These are phyloP conservation scores for Fratercula arctica DNA, from an alignment of 2,797 vertebrate genomes.

Conservation along the genomic window DNA sequence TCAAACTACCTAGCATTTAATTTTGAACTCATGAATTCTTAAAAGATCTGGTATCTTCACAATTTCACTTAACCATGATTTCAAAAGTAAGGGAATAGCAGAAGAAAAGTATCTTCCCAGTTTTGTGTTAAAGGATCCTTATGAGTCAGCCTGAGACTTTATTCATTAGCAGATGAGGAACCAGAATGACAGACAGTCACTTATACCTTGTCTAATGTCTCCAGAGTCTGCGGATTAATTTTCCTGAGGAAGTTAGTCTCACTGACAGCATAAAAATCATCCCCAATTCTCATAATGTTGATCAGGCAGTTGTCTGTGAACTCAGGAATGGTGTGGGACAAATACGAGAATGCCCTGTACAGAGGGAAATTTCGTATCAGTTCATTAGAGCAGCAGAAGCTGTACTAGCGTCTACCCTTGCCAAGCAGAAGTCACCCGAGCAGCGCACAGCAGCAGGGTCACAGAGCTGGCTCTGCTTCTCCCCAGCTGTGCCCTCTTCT, in stretches of 20 bases:
- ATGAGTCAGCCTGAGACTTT: neutral
- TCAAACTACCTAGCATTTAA: neutral
- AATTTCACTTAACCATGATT: neutral
- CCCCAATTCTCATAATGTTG: constrained; percentile 90
- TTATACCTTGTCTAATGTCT: constrained; percentile 86
- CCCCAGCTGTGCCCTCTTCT: neutral
- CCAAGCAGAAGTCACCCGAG: neutral
- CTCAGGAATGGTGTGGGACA: constrained; percentile 87
- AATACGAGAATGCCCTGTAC: constrained; percentile 85
- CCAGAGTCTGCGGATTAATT: constrained; percentile 86
- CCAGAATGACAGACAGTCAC: neutral
- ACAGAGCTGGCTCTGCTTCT: neutral
- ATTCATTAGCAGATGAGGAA: neutral
- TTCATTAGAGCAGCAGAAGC: neutral
- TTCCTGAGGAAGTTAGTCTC: constrained; percentile 93
- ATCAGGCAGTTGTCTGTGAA: constrained; percentile 98
- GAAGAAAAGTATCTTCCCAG: neutral
- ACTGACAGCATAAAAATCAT: constrained; percentile 88
- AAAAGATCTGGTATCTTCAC: neutral
- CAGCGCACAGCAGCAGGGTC: neutral
- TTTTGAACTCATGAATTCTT: neutral
- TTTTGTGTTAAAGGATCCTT: neutral
- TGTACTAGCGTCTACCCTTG: no score
- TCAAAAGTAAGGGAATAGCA: neutral
- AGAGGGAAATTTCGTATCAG: neutral